Conservation (phyloP, 2,113 vertebrate species). For the Tapirus terrestris region DNA sequence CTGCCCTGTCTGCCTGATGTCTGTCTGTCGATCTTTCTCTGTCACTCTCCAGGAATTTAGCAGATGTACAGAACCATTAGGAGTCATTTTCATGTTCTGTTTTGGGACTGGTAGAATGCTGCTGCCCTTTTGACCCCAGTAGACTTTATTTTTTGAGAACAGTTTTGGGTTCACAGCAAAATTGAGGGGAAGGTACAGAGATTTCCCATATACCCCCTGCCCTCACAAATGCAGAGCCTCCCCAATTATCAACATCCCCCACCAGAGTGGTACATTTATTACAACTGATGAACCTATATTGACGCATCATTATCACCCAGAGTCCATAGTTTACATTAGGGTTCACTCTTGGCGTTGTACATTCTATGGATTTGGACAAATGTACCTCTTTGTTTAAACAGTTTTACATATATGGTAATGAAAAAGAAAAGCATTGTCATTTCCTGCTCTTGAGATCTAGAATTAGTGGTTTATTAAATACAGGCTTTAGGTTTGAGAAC, state of each 20-base stretch:
- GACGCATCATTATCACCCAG: neutral
- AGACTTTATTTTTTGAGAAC: neutral
- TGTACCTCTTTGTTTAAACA: neutral
- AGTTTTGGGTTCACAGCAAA: neutral
- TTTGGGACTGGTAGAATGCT: neutral
- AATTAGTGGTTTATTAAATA: neutral
- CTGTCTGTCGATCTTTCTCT: neutral
- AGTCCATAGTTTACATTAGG: neutral
- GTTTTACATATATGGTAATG: neutral
- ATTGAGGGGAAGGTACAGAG: neutral
- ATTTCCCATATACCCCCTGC: no score
- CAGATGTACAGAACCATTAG: neutral
- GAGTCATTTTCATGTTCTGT: neutral
- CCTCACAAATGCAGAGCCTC: neutral
- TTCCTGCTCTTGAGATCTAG: neutral
- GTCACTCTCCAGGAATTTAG: neutral
- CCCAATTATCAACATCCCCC: neutral
- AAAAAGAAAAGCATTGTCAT: neutral
- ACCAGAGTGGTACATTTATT: neutral
- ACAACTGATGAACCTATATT: accelerated
- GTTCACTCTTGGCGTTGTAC: neutral
- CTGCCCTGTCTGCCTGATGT: neutral
- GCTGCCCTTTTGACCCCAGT: neutral
- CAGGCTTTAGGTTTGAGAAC: neutral
- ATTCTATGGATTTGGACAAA: neutral